These are phyloP conservation scores for Aurelia coerulea DNA, from an alignment of 30 jellyfish, hydroid and myxozoan species.

Conservation along the genomic window DNA sequence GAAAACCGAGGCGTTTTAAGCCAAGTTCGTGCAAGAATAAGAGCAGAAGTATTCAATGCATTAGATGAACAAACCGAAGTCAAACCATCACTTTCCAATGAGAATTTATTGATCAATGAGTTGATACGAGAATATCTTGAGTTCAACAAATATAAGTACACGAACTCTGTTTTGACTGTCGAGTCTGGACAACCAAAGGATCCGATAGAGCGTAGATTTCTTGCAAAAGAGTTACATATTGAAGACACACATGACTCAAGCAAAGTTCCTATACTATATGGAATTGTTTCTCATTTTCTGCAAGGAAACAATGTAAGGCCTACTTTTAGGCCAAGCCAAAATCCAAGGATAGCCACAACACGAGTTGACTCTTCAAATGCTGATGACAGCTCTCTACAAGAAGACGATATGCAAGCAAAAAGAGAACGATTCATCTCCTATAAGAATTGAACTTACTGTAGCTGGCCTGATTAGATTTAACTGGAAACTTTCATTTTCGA, in stretches of 20 bases:
- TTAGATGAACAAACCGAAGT: slow-evolving; percentile 88
- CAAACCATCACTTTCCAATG: slow-evolving; percentile 91
- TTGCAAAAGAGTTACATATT: slow-evolving; percentile 73
- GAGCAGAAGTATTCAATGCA: slow-evolving; percentile 98
- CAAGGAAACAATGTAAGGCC: slow-evolving; percentile 6
- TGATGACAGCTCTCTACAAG: not conserved
- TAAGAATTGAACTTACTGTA: not conserved
- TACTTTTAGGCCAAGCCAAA: not conserved
- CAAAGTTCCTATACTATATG: slow-evolving; percentile 75
- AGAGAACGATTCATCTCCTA: not conserved
- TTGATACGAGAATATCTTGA: slow-evolving; percentile 89
- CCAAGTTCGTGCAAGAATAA: slow-evolving; percentile 94
- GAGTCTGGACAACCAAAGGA: slow-evolving; percentile 95
- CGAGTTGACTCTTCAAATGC: not conserved
- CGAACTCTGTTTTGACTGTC: slow-evolving; percentile 82
- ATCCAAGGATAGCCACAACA: not conserved
- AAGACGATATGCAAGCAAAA: not conserved
- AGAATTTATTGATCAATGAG: slow-evolving; percentile 86
- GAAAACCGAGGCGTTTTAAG: slow-evolving; percentile 90
- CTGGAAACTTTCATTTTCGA: too few relatives aligned
- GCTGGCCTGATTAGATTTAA: too few relatives aligned
- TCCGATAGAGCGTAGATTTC: slow-evolving; percentile 74
- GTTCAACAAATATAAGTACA: slow-evolving; percentile 83
- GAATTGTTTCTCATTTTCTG: slow-evolving; percentile 70
- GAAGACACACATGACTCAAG: slow-evolving; percentile 41